Evolutionary conservation across 1,140 invertebrate genomes (phyloP), one percentile per base, ranked within the genome.

Genomic region (Drosophila grimshawi): DNA sequence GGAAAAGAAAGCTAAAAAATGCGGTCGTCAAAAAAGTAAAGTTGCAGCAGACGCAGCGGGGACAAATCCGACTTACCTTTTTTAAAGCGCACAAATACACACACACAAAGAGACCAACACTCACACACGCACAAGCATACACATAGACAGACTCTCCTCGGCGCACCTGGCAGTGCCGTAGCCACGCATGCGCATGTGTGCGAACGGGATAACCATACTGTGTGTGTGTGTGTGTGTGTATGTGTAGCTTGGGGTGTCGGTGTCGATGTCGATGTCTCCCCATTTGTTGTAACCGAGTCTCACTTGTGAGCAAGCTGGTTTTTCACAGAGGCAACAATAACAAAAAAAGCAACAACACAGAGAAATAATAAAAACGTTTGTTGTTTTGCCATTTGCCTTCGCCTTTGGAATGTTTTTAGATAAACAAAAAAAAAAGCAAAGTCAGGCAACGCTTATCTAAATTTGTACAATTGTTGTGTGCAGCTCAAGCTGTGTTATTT

Each of bases 1-100:
- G 85, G 85, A 89, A 89, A 89, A 89, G 85, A 89, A 90, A 89
- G 85, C 85, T 88, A 89, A 89, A 86, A 89, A 89, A 89, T 89
- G 85, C 85, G 85, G 85, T 72, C 69, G 80, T 89, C 75, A 90
- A 89, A 88, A 19, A 89, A 83, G 66, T 75, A 80, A 83, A 86
- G 81, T 80, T 86, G 81, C 74, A 81, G 64, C 56, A 69, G 70
- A 83, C 74, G 62, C 59, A 67, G 68, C 66, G 78, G 79, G 69
- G 81, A 83, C 62, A 71, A 78, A 78, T 74, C 55, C 69, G 78
- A 86, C 69, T 71, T 86, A 89, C 85, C 80, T 88, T 88, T 19
- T 89, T 80, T 51, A 75, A 88, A 71, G 45, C 59, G 56, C 68
- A 45, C 67, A 69, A 55, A 66, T 51, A 66, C 72, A 67, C 49